Base-by-base conservation (phyloP, 2,888 invertebrate genomes). In the Thera britannica region DNA sequence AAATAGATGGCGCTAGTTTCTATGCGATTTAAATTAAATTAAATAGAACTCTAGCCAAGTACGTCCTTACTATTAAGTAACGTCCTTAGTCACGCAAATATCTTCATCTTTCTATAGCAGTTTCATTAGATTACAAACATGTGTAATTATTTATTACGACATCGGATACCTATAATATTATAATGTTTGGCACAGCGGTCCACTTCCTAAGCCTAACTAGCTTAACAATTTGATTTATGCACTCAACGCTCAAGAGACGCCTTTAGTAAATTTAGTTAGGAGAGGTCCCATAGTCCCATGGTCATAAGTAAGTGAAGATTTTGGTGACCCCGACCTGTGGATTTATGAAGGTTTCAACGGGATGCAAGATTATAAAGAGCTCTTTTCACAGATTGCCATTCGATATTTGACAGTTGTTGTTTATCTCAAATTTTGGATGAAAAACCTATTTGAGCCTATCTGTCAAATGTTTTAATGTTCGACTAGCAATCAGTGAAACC, bases 41-140 rank as follows among this genome's bases (percentile, higher is more conserved):
- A 12, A 12, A n/a, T 12, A 12, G 5, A n/a, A 3, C 6, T 12
- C 12, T 49, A 2, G n/a, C 54, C 36, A 62, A 56, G 54, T 64
- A 54, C 11, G 23, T 48, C 23, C 23, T 23, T 23, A 48, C 35
- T 35, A 52, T 52, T 6, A 51, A 51, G 9, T 46, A n/a, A 7
- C 34, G 34, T 52, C 8, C 23, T 9, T 51, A 64, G 48, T 61
- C 36, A 56, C 61, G 56, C 55, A 67, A 64, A 68, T 61, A 65
- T 56, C 23, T 64, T 62, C n/a, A 46, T 34, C 12, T 65, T 51
- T 59, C 56, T 57, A 41, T 49, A 48, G 52, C 38, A 35, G 58
- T 59, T 52, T 72, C 72, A 71, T 76, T 77, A 59, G 67, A 46
- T 67, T 59, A 62, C 56, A 67, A 70, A 67, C 58, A 58, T 65